Percentiles rank a stretch among this genome's conserved stretches.
Evolutionary conservation across 2,113 vertebrate genomes (phyloP).

Genomic region (Albula goreensis): DNA sequence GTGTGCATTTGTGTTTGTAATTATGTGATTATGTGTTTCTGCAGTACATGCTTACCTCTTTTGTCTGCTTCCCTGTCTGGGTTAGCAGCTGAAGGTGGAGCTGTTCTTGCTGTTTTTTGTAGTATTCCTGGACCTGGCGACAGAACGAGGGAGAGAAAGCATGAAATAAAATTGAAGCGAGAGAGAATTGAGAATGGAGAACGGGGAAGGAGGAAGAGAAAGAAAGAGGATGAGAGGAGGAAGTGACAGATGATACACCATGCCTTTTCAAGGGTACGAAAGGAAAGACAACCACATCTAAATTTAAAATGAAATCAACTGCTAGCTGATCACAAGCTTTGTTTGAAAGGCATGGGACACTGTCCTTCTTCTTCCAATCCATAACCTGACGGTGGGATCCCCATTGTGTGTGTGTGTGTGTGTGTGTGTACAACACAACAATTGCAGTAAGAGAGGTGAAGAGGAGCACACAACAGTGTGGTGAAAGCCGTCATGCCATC

Average conservation of each 20-base stretch:
- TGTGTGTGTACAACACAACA: too few species aligned
- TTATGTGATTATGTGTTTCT: neutral
- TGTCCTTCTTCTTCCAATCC: too few species aligned
- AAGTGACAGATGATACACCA: neutral
- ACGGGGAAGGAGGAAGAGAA: neutral
- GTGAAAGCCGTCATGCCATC: too few species aligned
- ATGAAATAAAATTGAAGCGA: neutral
- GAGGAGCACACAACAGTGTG: too few species aligned
- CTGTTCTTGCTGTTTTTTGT: conserved; percentile 99
- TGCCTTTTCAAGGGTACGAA: neutral
- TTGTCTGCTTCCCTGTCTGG: conserved; percentile 83
- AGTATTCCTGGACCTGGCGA: conserved; percentile 93
- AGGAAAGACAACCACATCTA: neutral
- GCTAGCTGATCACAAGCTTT: too few species aligned
- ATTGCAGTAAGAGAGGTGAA: too few species aligned
- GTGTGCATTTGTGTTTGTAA: neutral
- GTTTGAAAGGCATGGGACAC: too few species aligned
- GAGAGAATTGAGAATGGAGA: neutral
- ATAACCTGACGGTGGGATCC: too few species aligned
- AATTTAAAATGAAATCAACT: too few species aligned
- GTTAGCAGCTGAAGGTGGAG: conserved; percentile 95
- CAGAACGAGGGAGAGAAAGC: neutral
- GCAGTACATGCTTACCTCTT: conserved; percentile 80
- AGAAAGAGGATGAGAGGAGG: neutral
- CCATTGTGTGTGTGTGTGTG: too few species aligned